Conservation (phyloP, 2,113 vertebrate genomes). For the Ornithorhynchus anatinus region DNA sequence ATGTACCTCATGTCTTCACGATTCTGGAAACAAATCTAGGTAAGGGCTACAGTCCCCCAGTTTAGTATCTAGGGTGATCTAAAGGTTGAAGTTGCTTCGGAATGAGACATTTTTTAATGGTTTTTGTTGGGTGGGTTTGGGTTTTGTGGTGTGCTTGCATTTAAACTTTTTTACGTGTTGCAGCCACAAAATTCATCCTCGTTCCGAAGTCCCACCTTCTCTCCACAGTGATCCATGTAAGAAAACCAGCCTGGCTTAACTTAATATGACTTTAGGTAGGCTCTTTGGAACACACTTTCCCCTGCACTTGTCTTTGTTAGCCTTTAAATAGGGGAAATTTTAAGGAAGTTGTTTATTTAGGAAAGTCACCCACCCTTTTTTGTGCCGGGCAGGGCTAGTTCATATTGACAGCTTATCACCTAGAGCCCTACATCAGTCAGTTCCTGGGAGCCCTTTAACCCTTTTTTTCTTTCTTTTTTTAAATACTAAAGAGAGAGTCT, state of each 20-base stretch:
- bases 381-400: conserved; percentile 51
- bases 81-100: conserved; percentile 7
- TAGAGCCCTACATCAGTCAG: conserved; percentile 13
- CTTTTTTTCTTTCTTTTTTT: conserved; percentile 1
- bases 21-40: conserved; percentile 10
- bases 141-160: background rate
- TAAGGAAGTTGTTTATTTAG: conserved; percentile 53
- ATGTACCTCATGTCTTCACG: conserved; percentile 25
- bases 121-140: background rate
- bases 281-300: conserved; percentile 37
- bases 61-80: conserved; percentile 45
- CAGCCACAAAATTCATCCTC: conserved; percentile 61
- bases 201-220: conserved; percentile 49
- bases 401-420: conserved; percentile 5
- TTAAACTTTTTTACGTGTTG: conserved; percentile 40
- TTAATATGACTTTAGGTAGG: conserved; percentile 17
- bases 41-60: background rate
- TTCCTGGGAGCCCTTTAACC: conserved; percentile 30
- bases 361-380: conserved; percentile 21
- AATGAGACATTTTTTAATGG: conserved; percentile 12
- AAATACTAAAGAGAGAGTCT: conserved; percentile 7
- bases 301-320: conserved; percentile 28
- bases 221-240: conserved; percentile 30
- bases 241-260: conserved; percentile 10
- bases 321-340: conserved; percentile 41